phyloP scores from a whole-genome alignment of 2,888 invertebrate genomes.

The Microctonus aethiopoides region DNA sequence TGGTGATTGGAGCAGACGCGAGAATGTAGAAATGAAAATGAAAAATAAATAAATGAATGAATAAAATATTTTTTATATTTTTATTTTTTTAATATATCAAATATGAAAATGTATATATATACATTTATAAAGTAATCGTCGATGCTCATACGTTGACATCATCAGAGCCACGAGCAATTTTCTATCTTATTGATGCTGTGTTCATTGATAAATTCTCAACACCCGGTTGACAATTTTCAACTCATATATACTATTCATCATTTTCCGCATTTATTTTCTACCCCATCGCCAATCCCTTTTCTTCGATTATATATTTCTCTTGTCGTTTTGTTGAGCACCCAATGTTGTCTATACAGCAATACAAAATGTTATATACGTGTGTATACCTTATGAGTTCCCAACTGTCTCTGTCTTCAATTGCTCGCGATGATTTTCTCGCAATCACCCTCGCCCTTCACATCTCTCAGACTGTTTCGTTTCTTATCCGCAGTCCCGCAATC shows the following conservation, averaged over 20 bases:
- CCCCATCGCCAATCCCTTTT: conserved; percentile 19
- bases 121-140: not conserved
- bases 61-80: not conserved
- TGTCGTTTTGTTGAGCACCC: conserved; percentile 37
- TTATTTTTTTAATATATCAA: not conserved
- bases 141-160: not conserved
- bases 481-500: conserved; percentile 38
- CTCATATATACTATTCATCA: conserved; percentile 21
- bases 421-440: conserved; percentile 69
- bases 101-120: not conserved
- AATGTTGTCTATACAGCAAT: conserved; percentile 32
- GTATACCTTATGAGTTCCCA: conserved; percentile 61
- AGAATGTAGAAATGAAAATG: not conserved
- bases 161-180: not conserved
- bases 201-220: conserved; percentile 16
- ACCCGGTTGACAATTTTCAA: conserved; percentile 12
- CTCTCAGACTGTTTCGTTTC: conserved; percentile 41
- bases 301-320: conserved; percentile 42
- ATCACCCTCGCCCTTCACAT: conserved; percentile 59
- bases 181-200: not conserved
- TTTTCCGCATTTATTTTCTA: conserved; percentile 38
- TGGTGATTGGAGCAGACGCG: conserved; percentile 17
- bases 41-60: conserved; percentile 1
- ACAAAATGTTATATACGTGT: conserved; percentile 15
- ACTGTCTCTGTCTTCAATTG: conserved; percentile 66